phyloP scores from a whole-genome alignment of 1,140 invertebrate genomes.

The Potamilus streckersoni region DNA sequence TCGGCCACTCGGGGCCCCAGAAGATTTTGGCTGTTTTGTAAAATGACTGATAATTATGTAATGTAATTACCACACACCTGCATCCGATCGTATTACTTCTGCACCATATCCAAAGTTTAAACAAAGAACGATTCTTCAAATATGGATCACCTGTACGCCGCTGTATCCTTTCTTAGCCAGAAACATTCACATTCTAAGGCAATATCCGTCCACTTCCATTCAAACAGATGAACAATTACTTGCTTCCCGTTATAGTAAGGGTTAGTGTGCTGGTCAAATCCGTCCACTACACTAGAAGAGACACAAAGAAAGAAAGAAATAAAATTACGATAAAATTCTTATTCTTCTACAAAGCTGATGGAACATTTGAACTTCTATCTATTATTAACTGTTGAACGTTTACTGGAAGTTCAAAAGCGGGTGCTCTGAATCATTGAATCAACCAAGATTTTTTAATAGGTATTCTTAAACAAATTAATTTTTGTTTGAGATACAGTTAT shows the following conservation, averaged over 20 bases:
- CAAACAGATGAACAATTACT: constrained; percentile 63
- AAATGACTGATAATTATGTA: neutral
- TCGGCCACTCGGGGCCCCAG: too few species aligned
- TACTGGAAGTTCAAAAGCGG: too few species aligned
- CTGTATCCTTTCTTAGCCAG: constrained; percentile 77
- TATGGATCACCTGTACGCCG: constrained; percentile 52
- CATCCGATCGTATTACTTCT: neutral
- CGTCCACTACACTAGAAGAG: too few species aligned
- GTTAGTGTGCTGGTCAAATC: constrained; percentile 34
- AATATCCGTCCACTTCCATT: constrained; percentile 71
- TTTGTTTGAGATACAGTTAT: too few species aligned
- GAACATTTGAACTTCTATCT: too few species aligned
- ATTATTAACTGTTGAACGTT: too few species aligned
- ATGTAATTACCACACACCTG: neutral
- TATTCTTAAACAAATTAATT: too few species aligned
- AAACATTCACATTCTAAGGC: constrained; percentile 86
- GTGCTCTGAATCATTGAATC: too few species aligned
- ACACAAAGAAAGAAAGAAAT: too few species aligned
- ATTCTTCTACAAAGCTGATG: too few species aligned
- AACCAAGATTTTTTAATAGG: too few species aligned
- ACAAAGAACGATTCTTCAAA: neutral
- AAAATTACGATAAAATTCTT: too few species aligned
- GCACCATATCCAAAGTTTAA: neutral
- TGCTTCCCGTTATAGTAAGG: constrained; percentile 71
- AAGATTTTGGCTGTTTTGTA: neutral